Conservation (phyloP, 2,888 invertebrate genomes). For the Baronia brevicornis region DNA sequence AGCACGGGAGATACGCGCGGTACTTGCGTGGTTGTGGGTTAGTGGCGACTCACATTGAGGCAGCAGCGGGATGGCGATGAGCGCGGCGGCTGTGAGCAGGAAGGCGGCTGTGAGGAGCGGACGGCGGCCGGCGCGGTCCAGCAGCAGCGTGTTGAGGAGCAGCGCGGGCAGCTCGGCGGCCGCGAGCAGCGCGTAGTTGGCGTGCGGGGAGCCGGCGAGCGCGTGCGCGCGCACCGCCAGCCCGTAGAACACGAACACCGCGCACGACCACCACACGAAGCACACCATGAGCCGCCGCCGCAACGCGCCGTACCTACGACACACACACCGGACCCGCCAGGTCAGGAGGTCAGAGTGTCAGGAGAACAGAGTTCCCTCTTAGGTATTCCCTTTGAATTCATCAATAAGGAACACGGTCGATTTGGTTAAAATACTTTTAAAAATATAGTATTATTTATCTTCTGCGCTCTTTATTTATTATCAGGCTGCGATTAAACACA, state of each 20-base stretch:
- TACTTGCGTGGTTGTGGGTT: too few species aligned
- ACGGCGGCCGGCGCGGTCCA: conserved; percentile 56
- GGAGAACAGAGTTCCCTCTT: too few species aligned
- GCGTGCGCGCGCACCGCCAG: conserved; percentile 58
- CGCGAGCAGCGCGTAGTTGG: conserved; percentile 56
- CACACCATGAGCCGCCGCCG: conserved; percentile 55
- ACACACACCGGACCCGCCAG: too few species aligned
- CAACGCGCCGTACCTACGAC: conserved; percentile 46
- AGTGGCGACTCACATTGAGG: conserved; percentile 43
- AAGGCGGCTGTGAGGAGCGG: conserved; percentile 57
- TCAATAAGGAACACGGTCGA: too few species aligned
- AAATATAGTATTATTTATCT: too few species aligned
- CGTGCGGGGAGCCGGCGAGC: conserved; percentile 50
- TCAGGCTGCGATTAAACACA: too few species aligned
- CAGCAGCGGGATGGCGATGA: conserved; percentile 44
- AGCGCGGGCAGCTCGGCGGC: conserved; percentile 60
- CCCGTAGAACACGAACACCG: conserved; percentile 67
- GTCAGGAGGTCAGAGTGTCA: too few species aligned
- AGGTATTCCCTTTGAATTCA: too few species aligned
- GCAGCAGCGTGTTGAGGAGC: conserved; percentile 51
- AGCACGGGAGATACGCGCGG: too few species aligned
- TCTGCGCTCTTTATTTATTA: too few species aligned
- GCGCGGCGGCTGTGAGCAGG: conserved; percentile 47
- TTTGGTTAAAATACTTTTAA: too few species aligned
- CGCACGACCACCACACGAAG: conserved; percentile 61